Evolutionary conservation across 1,140 invertebrate species (phyloP).

Genomic region (Anoplophora glabripennis): DNA sequence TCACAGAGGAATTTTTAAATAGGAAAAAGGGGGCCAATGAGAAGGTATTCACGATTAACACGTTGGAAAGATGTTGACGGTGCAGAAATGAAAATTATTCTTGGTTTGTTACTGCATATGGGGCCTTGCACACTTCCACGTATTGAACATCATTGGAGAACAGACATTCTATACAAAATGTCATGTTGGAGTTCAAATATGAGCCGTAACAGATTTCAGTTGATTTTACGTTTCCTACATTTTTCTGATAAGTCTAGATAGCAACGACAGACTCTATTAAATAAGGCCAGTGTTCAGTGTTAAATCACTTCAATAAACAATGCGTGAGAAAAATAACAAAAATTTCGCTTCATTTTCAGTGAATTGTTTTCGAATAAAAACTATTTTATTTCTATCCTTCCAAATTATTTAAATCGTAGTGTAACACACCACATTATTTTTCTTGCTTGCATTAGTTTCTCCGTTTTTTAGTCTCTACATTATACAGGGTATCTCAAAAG

Average conservation of each 20-base stretch:
- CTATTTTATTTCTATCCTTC: no score
- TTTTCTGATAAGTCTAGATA: constrained; percentile 14
- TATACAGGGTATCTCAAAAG: no score
- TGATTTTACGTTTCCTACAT: constrained; percentile 15
- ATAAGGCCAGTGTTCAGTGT: constrained; percentile 19
- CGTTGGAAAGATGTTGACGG: constrained; percentile 2
- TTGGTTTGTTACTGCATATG: constrained; percentile 19
- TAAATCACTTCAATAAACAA: constrained; percentile 23
- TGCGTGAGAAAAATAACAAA: constrained; percentile 23
- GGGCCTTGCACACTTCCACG: constrained; percentile 19
- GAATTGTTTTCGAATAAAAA: no score
- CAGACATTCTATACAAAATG: constrained; percentile 15
- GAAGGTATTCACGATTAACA: constrained; percentile 14
- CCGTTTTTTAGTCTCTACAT: no score
- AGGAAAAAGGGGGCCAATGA: constrained; percentile 6
- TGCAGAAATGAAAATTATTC: constrained; percentile 22
- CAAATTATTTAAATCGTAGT: no score
- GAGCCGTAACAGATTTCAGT: constrained; percentile 15
- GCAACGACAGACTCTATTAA: constrained; percentile 16
- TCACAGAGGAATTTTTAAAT: constrained; percentile 19
- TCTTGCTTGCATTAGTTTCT: no score
- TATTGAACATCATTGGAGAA: constrained; percentile 19
- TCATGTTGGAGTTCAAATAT: constrained; percentile 7
- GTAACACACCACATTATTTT: no score
- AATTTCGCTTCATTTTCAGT: no score